phyloP scores from a whole-genome alignment of 2,113 vertebrate genomes.

The Halichoerus grypus region DNA sequence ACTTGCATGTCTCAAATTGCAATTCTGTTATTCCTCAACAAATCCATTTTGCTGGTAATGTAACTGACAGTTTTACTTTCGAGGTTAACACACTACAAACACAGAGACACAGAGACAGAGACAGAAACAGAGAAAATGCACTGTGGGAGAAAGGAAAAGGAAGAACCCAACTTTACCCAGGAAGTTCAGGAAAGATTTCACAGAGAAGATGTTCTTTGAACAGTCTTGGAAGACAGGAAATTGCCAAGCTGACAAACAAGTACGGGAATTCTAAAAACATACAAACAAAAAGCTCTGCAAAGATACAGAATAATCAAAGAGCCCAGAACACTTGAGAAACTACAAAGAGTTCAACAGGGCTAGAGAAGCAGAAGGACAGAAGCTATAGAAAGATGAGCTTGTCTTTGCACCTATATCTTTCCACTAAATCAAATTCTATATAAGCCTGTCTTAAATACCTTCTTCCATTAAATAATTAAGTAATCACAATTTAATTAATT shows the following conservation, averaged over 20 bases:
- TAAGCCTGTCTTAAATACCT: not conserved
- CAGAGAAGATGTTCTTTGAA: not conserved
- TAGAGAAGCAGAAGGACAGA: not conserved
- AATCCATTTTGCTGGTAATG: not conserved
- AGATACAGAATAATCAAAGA: not conserved
- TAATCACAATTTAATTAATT: not conserved
- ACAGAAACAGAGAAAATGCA: not conserved
- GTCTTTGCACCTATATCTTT: not conserved
- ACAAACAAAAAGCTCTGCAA: not conserved
- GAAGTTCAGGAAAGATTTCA: not conserved
- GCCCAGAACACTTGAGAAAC: not conserved
- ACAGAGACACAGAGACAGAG: not conserved
- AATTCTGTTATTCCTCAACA: not conserved
- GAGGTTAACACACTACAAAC: not conserved
- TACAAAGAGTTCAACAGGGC: not conserved
- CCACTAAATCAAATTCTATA: not conserved
- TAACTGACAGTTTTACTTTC: not conserved
- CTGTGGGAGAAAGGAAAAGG: not conserved
- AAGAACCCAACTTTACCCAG: not conserved
- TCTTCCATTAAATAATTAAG: not conserved
- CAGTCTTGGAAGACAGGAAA: not conserved
- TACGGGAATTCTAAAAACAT: not conserved
- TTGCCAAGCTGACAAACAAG: not conserved
- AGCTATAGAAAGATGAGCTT: not conserved
- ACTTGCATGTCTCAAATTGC: not conserved